Evolutionary conservation across 1,140 invertebrate genomes (phyloP), one percentile per base, ranked within the genome.

Genomic region (Oscheius sp.): DNA sequence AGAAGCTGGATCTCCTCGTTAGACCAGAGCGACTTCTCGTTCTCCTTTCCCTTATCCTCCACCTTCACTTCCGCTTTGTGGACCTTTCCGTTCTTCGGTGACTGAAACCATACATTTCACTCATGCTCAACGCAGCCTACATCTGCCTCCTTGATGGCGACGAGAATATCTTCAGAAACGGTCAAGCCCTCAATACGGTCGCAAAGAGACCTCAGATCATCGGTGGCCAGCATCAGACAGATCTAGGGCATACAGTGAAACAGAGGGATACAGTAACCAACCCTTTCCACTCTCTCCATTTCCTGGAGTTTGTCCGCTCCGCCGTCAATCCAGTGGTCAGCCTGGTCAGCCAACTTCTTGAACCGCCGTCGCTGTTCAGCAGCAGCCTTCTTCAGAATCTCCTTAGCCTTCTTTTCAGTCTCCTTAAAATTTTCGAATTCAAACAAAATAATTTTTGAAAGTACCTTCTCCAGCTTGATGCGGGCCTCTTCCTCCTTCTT

Each of bases 1-100:
- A 98, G 87, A 20, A 95, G 84, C 78, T 94, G 91, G 0, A 93
- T 86, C 79, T 97, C 93, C 65, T 89, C 88, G 62, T 89, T 88
- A 23, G 87, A 89, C 95, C 95, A 98, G 4, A 89, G 46, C 46
- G 7, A 15, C 35, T 73, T 63, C 32, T 74, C 63, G 46, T 74
- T 74, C 31, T 74, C 72, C 35, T 74, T 74, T 15, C 65, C 65
- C 31, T 67, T 74, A 15, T 74, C 64, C 26, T 67, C 72, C 4
- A 61, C 45, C 45, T 59, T 67, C n/a, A 23, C 31, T 46, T 20
- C 68, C 28, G 58, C 29, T 18, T 26, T 49, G 0, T 68, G 38
- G 2, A 15, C 20, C 28, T 42, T 36, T 13, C 3, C 52, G 18
- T 36, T 68, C 32, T 68, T 68, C 46, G 15, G 26, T 23, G n/a